Evolutionary conservation across 92 coral and sea anemone species (phyloP).

Genomic region (Chrysogorgia sp.): DNA sequence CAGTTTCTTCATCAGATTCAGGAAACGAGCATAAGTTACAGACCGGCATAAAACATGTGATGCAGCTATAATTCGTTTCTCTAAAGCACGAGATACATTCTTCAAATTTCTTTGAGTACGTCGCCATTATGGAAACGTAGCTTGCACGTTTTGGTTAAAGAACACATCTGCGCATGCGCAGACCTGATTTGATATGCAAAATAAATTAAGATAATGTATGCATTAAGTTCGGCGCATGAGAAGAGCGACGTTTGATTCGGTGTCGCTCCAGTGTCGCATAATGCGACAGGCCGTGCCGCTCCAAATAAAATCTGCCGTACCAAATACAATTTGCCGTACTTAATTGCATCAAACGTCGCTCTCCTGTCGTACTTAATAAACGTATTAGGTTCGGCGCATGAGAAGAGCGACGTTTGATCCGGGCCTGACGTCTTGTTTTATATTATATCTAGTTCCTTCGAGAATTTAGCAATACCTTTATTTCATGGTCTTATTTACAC

Average conservation of each 20-base stretch:
- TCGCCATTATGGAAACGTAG: neutral
- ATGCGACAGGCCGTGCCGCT: neutral
- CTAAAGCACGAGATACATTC: constrained; percentile 48
- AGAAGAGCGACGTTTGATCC: neutral
- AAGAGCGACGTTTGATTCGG: no score
- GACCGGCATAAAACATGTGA: constrained; percentile 43
- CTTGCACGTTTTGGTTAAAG: neutral
- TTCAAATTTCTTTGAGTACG: neutral
- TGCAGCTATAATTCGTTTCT: constrained; percentile 52
- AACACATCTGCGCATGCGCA: neutral
- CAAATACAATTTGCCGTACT: neutral
- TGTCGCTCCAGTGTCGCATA: no score
- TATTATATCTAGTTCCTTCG: no score
- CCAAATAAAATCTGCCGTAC: neutral
- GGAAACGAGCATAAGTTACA: constrained; percentile 53
- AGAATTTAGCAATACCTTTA: no score
- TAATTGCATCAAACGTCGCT: constrained; percentile 3
- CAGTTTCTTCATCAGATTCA: constrained; percentile 47
- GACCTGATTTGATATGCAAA: neutral
- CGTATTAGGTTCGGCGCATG: constrained; percentile 14
- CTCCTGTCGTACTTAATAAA: neutral
- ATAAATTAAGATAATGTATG: neutral
- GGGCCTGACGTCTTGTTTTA: no score
- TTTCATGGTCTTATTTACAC: no score
- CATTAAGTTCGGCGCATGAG: constrained; percentile 11